Evolutionary conservation across 2,797 vertebrate species (phyloP), one percentile per base, ranked within the genome.

Genomic region (Leptoclinus maculatus): DNA sequence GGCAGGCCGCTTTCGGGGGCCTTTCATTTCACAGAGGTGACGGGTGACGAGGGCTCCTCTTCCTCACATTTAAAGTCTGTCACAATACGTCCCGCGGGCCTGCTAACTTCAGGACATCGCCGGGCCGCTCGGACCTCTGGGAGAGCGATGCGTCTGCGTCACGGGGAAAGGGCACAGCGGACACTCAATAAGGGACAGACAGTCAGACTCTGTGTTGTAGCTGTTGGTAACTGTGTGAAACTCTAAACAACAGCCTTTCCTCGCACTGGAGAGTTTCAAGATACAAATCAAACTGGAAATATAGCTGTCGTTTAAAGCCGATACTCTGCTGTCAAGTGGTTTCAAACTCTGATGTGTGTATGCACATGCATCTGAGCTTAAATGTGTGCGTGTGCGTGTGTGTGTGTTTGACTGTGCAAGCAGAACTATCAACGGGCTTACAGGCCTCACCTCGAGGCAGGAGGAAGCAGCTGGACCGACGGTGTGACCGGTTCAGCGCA

Each of bases 11-110:
- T 92, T 87, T 86, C 79, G n/a, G 89, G 39, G 90, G 84, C 87
- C 81, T 88, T 92, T 92, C 88, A 92, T 91, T 83, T 85, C 76
- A 39, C 76, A 49, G 88, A 92, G 83, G 92, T 91, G 92, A 92
- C 62, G 87, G 84, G 80, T 88, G 90, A 93, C 83, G 88, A 91
- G 88, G 82, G 85, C 84, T 79, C 66, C 64, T 91, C 82, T 83
- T 89, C 83, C 86, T 89, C 90, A 87, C 88, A 88, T 90, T 91
- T 86, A 88, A 87, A 89, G 76, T 72, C 85, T 89, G 90, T 91
- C 92, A 92, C 78, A 86, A 88, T 80, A 75, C 76, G 79, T 82
- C 83, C 80, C 10, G 25, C 74, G 66, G 78, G 66, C 67, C 65
- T 41, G 43, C 70, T 66, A 71, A 88, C 88, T 88, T 88, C 76